A percentile compares a stretch with the other conserved stretches of the same genome.
phyloP scores from a whole-genome alignment of 2,113 vertebrate species.

The human (Homo sapiens) region GRCh38 chr14:89817001-89817500 shows the following conservation, averaged over 20 bases:
- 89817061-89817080: background rate
- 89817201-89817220: background rate
- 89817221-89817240: background rate
- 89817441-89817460: too few species aligned
- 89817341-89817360: background rate
- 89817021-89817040: background rate
- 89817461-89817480: too few species aligned
- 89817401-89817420: too few species aligned
- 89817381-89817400: too few species aligned
- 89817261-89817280: too few species aligned
- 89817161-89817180: background rate
- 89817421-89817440: too few species aligned
- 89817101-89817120: background rate
- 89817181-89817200: background rate
- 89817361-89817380: background rate
- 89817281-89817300: too few species aligned
- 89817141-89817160: background rate
- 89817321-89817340: background rate
- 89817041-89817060: background rate
- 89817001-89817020: background rate
- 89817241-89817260: too few species aligned
- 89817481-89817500: too few species aligned
- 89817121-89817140: background rate
- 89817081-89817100: constrained; percentile 30
- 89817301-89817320: too few species aligned